Evolutionary conservation across 2,797 vertebrate genomes (phyloP).

Genomic region (Gallinago solitaria): DNA sequence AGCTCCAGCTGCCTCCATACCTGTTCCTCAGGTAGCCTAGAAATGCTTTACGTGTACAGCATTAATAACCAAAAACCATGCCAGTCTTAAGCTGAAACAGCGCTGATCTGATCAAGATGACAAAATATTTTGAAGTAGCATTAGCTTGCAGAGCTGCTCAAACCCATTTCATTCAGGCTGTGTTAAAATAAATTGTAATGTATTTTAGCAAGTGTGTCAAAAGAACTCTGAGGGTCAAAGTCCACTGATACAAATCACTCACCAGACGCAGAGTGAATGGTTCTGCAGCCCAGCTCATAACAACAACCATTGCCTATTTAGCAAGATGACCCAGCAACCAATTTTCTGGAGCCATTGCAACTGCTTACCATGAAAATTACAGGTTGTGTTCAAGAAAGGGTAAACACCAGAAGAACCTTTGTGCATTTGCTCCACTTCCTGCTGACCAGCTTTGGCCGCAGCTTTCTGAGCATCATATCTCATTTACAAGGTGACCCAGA

Average conservation of each 20-base stretch:
- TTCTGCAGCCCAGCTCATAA: neutral
- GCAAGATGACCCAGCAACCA: neutral
- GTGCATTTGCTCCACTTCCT: neutral
- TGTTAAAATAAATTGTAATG: conserved; percentile 22
- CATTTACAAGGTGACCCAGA: conserved; percentile 71
- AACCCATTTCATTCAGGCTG: neutral
- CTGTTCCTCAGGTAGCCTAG: neutral
- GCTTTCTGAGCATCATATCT: conserved; percentile 52
- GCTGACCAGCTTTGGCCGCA: neutral
- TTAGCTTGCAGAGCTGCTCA: neutral
- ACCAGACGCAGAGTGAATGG: neutral
- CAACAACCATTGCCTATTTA: conserved; percentile 35
- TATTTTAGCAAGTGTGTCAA: conserved; percentile 9
- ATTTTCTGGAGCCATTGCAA: neutral
- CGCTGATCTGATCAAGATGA: neutral
- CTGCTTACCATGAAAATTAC: neutral
- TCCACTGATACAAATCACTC: neutral
- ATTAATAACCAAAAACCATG: neutral
- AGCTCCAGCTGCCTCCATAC: neutral
- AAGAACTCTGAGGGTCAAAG: neutral
- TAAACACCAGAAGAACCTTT: neutral
- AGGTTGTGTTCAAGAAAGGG: neutral
- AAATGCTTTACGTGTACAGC: neutral
- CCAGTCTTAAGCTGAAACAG: neutral
- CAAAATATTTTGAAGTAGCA: neutral